phyloP scores from a whole-genome alignment of 1,140 invertebrate genomes.

The Ditylenchus dipsaci region DNA sequence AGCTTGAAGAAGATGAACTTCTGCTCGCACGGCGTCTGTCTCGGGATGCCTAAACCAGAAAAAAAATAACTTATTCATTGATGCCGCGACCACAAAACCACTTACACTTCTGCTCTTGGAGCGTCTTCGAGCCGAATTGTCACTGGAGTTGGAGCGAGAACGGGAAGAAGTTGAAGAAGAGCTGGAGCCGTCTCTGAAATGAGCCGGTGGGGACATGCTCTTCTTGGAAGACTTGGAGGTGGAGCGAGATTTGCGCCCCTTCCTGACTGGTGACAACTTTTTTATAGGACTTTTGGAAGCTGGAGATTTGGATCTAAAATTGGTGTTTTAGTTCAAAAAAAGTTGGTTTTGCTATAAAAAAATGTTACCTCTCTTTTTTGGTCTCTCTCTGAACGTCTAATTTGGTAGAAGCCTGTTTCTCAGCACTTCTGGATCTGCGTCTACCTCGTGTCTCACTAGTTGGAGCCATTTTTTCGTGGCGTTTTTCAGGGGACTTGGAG shows the following conservation, averaged over 20 bases:
- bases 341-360: too few relatives aligned
- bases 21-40: background rate
- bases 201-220: constrained; percentile 1
- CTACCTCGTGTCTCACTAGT: too few relatives aligned
- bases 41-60: background rate
- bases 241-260: background rate
- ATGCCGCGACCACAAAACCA: background rate
- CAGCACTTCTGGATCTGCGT: too few relatives aligned
- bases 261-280: background rate
- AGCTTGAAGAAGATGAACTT: background rate
- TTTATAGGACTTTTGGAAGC: background rate
- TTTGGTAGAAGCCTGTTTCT: too few relatives aligned
- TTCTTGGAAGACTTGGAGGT: background rate
- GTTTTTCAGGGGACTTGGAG: too few relatives aligned
- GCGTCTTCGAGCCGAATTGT: background rate
- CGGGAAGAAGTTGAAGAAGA: background rate
- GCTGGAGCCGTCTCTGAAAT: background rate
- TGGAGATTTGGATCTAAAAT: too few relatives aligned
- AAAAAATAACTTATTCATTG: background rate
- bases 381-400: too few relatives aligned
- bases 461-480: too few relatives aligned
- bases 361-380: too few relatives aligned
- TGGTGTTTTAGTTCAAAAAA: too few relatives aligned
- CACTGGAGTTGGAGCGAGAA: background rate
- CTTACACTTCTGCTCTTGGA: background rate